Evolutionary conservation across 2,888 invertebrate species (phyloP), one percentile per base, ranked within the genome.

Genomic region (Meliscaeva auricollis): DNA sequence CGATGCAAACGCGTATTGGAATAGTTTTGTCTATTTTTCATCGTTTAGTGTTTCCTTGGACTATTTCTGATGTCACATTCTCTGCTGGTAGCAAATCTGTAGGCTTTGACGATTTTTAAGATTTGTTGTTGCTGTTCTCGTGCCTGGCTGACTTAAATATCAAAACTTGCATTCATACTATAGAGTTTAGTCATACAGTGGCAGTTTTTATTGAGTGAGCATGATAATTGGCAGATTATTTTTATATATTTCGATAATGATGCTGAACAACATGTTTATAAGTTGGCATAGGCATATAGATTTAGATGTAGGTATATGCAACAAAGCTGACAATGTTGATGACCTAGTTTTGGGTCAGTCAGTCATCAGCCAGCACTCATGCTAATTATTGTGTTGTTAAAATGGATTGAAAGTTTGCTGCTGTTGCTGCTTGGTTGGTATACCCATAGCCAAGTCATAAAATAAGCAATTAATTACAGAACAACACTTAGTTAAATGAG

Each of bases 61-160:
- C 80, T 84, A 84, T 84, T 84, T 84, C 70, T 72, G 60, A 56
- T 84, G 75, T 84, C 80, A 75, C 70, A 76, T 26, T 30, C 64
- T 30, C 48, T 58, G 26, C 58, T 64, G 73, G 20, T 74, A 35
- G 54, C 44, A 60, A 56, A 69, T 50, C 54, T 62, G 60, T 54
- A 38, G 38, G 30, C 32, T 78, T 77, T n/a, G 35, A 20, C 13
- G 20, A n/a, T 56, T 60, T 72, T 22, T 2, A 41, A 56, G n/a
- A 73, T 8, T 82, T 77, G 35, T 62, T 50, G 32, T 32, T 64
- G 32, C 20, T 80, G 56, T 74, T 64, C 17, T 74, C 56, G 56
- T 75, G 73, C 17, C 69, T 79, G 17, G 79, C 44, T 66, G 83
- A 75, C 74, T 79, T 74, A 64, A 78, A 79, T 83, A 68, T 79